Conservation (phyloP, 2,113 vertebrate species). For the Eupsittula cactorum region DNA sequence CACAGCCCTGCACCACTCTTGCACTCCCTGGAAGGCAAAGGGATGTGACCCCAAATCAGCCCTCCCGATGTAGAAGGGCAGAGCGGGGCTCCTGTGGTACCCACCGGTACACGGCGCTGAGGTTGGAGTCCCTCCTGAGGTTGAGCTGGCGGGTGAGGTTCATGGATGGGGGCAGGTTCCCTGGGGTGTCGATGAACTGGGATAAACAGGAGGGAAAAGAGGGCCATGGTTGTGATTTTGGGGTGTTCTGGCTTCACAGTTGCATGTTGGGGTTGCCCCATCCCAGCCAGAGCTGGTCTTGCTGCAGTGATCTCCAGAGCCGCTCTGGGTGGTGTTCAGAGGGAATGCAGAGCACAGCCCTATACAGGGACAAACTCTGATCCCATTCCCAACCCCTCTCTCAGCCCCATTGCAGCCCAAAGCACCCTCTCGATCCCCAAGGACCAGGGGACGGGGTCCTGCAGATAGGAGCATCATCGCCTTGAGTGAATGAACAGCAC, state of each 20-base stretch:
- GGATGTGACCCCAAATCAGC: rapidly evolving
- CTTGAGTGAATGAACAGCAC: neutral
- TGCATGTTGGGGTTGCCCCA: too few relatives aligned
- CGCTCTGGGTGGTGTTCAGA: rapidly evolving
- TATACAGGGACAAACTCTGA: rapidly evolving
- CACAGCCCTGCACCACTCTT: conserved; percentile 68
- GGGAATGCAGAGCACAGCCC: neutral
- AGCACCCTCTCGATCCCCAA: neutral
- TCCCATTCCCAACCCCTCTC: neutral
- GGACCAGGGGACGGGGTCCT: neutral
- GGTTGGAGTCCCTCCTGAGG: conserved; percentile 66
- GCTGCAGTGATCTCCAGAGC: neutral
- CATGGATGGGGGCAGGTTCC: conserved; percentile 70
- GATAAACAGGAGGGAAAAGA: neutral
- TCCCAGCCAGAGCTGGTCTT: neutral
- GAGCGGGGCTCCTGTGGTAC: neutral
- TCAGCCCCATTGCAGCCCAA: rapidly evolving
- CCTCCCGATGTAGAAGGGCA: rapidly evolving
- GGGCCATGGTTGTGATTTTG: neutral
- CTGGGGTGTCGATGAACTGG: conserved; percentile 78
- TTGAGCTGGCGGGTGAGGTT: conserved; percentile 71
- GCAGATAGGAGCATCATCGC: rapidly evolving
- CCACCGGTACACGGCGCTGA: conserved; percentile 72
- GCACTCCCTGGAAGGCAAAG: conserved; percentile 70
- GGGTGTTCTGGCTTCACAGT: neutral